Evolutionary conservation across 2,113 vertebrate species (phyloP), one percentile per base, ranked within the genome.

Genomic region (Macaca mulatta): DNA sequence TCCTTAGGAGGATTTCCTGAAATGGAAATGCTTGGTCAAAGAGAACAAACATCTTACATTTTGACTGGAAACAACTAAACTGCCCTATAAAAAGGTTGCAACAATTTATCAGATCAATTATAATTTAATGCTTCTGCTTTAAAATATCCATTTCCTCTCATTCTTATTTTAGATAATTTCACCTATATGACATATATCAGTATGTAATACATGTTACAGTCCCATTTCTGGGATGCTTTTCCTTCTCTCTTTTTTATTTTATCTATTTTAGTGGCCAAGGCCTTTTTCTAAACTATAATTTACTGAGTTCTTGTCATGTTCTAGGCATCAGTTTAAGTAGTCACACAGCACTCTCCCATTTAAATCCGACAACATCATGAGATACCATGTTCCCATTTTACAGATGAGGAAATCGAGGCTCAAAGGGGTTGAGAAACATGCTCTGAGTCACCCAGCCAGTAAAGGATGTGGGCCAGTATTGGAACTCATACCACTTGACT

Each of bases 151-250:
- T 52, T 30, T 52, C 77, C 8, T 85, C 23, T 52, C 16, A 50
- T 57, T n/a, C 50, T 89, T 43, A 87, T 90, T 72, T 78, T 85
- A 86, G n/a, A 43, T 86, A 90, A 92, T 48, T 90, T 93, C 25
- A 74, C 18, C 5, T 52, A 38, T 38, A 74, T 57, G 59, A 83
- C 27, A 69, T 64, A 30, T 6, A 64, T 64, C 61, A 32, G 61
- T 64, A 64, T 12, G 61, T 64, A 64, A 64, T 14, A 64, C 61
- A 64, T 32, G 61, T 64, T 64, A 64, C 5, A 52, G 13, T 48
- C 12, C 55, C 20, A 64, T 84, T 78, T 43, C 50, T 84, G 59
- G 77, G n/a, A 55, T 45, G 5, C 3, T 45, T 88, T 88, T 67
- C 14, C 23, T 79, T 88, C 22, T 86, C 25, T 45, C 64, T 91